Conservation (phyloP, 2,113 vertebrate species). For the Grammomys dolichurus region DNA sequence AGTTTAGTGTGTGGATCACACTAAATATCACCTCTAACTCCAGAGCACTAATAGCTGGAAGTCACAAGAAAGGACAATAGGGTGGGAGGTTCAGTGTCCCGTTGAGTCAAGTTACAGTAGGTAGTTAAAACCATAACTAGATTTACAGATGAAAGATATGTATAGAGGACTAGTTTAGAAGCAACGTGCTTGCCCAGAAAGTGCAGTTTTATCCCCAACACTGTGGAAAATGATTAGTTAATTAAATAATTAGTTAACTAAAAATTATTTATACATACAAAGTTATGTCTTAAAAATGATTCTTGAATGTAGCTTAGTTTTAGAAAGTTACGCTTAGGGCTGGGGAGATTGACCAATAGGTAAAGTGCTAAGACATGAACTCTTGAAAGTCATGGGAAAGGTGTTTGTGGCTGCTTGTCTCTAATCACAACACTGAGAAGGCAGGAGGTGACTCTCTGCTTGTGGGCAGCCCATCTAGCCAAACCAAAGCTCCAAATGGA, state of each 20-base stretch:
- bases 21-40: neutral
- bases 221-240: neutral
- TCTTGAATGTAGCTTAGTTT: neutral
- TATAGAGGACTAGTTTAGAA: neutral
- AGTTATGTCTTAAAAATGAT: neutral
- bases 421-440: neutral
- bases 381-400: neutral
- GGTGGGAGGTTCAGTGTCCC: neutral
- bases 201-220: neutral
- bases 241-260: neutral
- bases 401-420: neutral
- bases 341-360: neutral
- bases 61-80: neutral
- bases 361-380: neutral
- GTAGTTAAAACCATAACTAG: neutral
- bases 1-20: neutral
- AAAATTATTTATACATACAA: neutral
- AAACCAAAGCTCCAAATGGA: neutral
- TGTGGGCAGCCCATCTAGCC: neutral
- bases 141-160: constrained; percentile 35
- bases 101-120: neutral
- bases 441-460: neutral
- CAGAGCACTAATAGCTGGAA: neutral
- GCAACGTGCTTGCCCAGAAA: neutral
- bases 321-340: neutral